These are phyloP conservation scores for Aspiorhynchus laticeps DNA, from an alignment of 2,113 vertebrate genomes.

Conservation along the genomic window DNA sequence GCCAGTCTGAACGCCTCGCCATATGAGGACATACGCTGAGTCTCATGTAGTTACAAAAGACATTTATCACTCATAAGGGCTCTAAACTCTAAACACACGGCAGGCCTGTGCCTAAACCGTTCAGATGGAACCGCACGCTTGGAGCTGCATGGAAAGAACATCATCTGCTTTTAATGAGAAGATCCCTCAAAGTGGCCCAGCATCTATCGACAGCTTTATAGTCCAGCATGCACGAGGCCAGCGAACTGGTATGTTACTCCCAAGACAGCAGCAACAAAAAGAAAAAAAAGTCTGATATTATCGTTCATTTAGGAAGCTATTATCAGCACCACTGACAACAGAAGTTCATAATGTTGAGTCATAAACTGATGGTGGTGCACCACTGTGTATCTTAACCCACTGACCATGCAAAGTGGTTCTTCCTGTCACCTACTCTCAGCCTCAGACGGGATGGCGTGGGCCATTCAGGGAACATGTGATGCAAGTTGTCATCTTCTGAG, in stretches of 20 bases:
- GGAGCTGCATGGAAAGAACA: slow-evolving; percentile 27
- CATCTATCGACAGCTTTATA: slow-evolving; percentile 31
- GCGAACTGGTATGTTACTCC: background rate
- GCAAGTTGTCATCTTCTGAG: background rate
- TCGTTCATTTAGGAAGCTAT: background rate
- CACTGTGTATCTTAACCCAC: background rate
- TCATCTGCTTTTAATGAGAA: slow-evolving; percentile 51
- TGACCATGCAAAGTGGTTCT: background rate
- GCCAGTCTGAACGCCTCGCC: slow-evolving; percentile 45
- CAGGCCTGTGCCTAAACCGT: background rate
- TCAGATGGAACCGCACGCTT: background rate
- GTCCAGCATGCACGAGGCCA: background rate
- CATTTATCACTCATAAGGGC: slow-evolving; percentile 52
- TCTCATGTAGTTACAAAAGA: slow-evolving; percentile 36
- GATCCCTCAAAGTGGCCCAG: slow-evolving; percentile 14
- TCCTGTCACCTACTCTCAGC: background rate
- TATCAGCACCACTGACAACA: background rate
- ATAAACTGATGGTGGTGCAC: background rate
- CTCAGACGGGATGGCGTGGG: background rate
- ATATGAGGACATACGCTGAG: slow-evolving; percentile 60
- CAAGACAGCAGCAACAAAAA: background rate
- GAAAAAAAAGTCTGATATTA: background rate
- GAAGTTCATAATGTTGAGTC: slow-evolving; percentile 6
- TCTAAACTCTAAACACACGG: slow-evolving; percentile 52
- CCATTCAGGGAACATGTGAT: background rate